Evolutionary conservation across 2,113 vertebrate species (phyloP), one percentile per base, ranked within the genome.

Genomic region (Pontoporia blainvillei): DNA sequence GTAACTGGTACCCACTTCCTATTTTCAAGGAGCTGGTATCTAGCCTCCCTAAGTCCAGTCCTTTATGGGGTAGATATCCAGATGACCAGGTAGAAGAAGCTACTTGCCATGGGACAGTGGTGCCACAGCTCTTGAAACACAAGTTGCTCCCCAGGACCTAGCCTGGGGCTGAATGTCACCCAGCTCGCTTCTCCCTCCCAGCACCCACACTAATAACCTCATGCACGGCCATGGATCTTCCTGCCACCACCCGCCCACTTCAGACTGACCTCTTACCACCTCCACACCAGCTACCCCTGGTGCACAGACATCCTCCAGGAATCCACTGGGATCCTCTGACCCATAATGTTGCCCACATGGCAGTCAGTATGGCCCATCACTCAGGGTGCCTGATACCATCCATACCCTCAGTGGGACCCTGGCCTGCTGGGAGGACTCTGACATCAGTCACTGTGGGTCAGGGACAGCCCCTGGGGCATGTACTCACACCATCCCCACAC

Each of bases 391-490:
- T 21, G 7, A 1, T 72, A 21, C 46, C 8, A 6, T 46, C 86
- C 10, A 8, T 21, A 66, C 34, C 29, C 36, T 62, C 36, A 13
- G 0, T 2, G 36, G 92, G 76, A 34, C 36, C 31, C 25, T 23
- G 8, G 5, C 41, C 69, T 62, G n/a, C 36, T 67, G 20, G 41
- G 23, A 75, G 5, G 34, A 85, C 44, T 69, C 59, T 44, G 57
- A 18, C 59, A 18, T 49, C 64, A 17, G 1, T 76, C 49, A 20
- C 52, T 8, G 0, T n/a, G 11, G 27, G 27, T 1, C 0, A 31
- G 54, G 36, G 21, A 25, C n/a, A 39, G 57, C 11, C 59, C 52
- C 49, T 8, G 1, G 12, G 34, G 2, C 29, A 31, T 41, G 29
- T 85, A 15, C 41, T 92, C 84, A 23, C 11, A 1, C n/a, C 13